phyloP scores from a whole-genome alignment of 2,113 vertebrate genomes.

The Carettochelys insculpta region DNA sequence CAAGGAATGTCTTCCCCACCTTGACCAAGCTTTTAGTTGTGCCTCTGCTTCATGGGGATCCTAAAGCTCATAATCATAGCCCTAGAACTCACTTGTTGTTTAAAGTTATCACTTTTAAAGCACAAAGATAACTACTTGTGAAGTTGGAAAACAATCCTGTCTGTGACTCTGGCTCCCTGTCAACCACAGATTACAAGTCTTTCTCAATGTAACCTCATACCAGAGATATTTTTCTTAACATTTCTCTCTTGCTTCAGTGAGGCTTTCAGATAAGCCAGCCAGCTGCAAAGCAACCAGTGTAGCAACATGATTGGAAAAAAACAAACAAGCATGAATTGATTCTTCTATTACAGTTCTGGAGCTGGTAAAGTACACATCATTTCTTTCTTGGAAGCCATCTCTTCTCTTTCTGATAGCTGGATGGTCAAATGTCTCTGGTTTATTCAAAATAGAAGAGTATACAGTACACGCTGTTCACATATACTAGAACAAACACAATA shows the following conservation, averaged over 20 bases:
- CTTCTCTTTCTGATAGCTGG: neutral
- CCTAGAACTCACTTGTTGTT: neutral
- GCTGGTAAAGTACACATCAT: neutral
- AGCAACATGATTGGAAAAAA: neutral
- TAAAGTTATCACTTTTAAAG: neutral
- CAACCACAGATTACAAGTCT: neutral
- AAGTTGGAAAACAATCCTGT: neutral
- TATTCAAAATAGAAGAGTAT: neutral
- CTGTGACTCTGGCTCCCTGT: neutral
- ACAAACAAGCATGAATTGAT: neutral
- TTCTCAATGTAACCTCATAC: neutral
- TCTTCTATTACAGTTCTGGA: neutral
- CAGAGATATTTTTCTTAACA: neutral
- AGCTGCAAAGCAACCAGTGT: neutral
- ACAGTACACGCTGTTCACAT: neutral
- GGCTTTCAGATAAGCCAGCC: neutral
- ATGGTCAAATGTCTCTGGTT: neutral
- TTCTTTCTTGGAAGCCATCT: neutral
- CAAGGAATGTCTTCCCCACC: neutral
- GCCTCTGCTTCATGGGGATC: neutral
- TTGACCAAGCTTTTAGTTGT: neutral
- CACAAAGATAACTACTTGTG: neutral
- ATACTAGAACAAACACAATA: neutral
- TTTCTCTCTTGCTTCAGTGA: neutral
- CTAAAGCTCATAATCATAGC: neutral